Evolutionary conservation across 2,113 vertebrate species (phyloP).

Genomic region (Chinchilla lanigera): DNA sequence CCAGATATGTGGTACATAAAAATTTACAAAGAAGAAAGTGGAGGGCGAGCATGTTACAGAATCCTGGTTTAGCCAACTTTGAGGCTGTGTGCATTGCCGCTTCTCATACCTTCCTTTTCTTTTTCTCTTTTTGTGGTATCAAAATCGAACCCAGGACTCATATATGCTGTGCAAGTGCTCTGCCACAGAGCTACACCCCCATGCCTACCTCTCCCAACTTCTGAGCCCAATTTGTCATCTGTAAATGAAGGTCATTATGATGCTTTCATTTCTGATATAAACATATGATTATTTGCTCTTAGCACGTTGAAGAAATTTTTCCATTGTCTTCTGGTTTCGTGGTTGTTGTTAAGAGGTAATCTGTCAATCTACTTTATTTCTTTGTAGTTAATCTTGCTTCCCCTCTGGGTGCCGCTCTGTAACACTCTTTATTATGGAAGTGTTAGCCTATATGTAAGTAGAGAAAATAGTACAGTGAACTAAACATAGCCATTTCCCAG

Average conservation of each 20-base stretch:
- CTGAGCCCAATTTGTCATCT: neutral
- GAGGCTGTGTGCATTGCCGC: neutral
- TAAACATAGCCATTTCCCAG: neutral
- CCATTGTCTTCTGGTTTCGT: slow-evolving; percentile 33
- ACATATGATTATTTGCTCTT: neutral
- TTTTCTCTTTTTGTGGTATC: neutral
- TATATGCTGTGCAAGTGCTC: neutral
- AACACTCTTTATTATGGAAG: neutral
- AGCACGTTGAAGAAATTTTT: neutral
- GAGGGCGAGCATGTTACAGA: neutral
- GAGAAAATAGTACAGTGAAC: neutral
- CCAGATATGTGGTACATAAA: neutral
- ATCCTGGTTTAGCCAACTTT: neutral
- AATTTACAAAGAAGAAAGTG: neutral
- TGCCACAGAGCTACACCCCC: neutral
- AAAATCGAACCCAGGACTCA: neutral
- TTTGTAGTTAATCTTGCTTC: neutral
- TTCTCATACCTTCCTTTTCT: neutral
- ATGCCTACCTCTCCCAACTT: neutral
- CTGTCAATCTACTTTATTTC: neutral
- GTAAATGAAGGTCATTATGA: neutral
- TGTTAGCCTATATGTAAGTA: neutral
- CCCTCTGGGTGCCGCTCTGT: neutral
- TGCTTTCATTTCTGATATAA: neutral
- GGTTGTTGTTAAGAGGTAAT: slow-evolving; percentile 8